Evolutionary conservation across 2,888 invertebrate genomes (phyloP).

Genomic region (Ramazzottius varieornatus): DNA sequence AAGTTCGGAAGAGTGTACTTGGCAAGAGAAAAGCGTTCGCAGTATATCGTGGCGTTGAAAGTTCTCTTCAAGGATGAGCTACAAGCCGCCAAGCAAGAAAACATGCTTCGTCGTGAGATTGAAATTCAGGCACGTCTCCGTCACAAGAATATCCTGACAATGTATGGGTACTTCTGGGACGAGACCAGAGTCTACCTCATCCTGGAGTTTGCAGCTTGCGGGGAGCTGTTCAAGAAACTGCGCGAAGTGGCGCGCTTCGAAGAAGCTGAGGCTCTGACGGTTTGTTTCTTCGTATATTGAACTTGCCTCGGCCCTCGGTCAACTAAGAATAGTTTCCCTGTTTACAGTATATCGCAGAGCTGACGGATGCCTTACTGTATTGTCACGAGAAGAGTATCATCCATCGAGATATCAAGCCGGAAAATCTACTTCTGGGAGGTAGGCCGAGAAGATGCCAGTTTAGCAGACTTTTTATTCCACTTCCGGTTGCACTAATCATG

Average conservation of each 20-base stretch:
- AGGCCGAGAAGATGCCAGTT: no score
- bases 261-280: not conserved
- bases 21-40: constrained; percentile 66
- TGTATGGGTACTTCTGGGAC: constrained; percentile 6
- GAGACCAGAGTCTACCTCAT: constrained; percentile 6
- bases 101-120: not conserved
- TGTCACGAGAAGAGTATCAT: not conserved
- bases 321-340: no score
- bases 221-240: constrained; percentile 6
- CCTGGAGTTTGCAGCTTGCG: constrained; percentile 3
- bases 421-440: not conserved
- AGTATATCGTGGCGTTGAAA: constrained; percentile 32
- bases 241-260: not conserved
- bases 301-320: no score
- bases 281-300: not conserved
- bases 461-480: no score
- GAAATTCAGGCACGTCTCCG: not conserved
- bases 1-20: constrained; percentile 91
- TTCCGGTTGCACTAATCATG: no score
- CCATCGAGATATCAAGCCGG: not conserved
- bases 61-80: constrained; percentile 27
- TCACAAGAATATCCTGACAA: constrained; percentile 4
- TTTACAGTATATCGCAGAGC: not conserved
- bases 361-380: not conserved
- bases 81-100: constrained; percentile 17